Conservation (phyloP, 2,113 vertebrate genomes). For the Cathartes aura region DNA sequence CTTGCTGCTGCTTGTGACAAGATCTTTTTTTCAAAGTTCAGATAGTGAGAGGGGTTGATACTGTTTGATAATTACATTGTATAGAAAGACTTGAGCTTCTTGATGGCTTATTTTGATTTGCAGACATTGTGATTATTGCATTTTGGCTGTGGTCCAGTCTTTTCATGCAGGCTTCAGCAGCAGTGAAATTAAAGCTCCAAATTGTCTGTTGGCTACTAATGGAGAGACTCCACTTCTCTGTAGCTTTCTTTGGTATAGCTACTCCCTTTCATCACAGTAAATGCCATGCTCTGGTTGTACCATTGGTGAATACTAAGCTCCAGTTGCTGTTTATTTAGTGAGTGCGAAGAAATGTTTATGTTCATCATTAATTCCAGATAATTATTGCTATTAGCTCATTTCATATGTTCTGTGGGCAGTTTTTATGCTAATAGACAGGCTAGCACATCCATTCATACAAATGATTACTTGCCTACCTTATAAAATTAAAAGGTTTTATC, state of each 20-base stretch:
- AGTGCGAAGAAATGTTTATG: slow-evolving; percentile 24
- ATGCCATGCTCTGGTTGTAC: not conserved
- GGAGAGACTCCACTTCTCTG: not conserved
- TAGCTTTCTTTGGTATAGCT: not conserved
- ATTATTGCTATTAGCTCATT: slow-evolving; percentile 55
- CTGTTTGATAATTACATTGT: not conserved
- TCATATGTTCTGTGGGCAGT: not conserved
- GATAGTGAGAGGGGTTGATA: not conserved
- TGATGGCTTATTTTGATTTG: slow-evolving; percentile 47
- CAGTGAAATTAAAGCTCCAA: slow-evolving; percentile 23
- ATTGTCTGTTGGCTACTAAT: not conserved
- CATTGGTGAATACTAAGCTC: not conserved
- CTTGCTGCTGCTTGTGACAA: not conserved
- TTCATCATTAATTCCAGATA: slow-evolving; percentile 12
- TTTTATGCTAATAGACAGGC: slow-evolving; percentile 26
- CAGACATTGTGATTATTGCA: slow-evolving; percentile 27
- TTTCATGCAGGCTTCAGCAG: slow-evolving; percentile 15
- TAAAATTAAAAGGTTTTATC: slow-evolving; percentile 30
- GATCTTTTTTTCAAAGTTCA: not conserved
- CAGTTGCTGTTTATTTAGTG: not conserved
- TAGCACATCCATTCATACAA: not conserved
- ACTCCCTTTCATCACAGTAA: not conserved
- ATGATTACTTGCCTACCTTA: slow-evolving; percentile 28
- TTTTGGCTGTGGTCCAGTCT: slow-evolving; percentile 52
- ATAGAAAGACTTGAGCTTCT: not conserved